Percentiles rank a stretch among this genome's conserved stretches.
These are phyloP conservation scores for Cromileptes altivelis DNA, from an alignment of 2,113 vertebrate species.

Conservation along the genomic window DNA sequence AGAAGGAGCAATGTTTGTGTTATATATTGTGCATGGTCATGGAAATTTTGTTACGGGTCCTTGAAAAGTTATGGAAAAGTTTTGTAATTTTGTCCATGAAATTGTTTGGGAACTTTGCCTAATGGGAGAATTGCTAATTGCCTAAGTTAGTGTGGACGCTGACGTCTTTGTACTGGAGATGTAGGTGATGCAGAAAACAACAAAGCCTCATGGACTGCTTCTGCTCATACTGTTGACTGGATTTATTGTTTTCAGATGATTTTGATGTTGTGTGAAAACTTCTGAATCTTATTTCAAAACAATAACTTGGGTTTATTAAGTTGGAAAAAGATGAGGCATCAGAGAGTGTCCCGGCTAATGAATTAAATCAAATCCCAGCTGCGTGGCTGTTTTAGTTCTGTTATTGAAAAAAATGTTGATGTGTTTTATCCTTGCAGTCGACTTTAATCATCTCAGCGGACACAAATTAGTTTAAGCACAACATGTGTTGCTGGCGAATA, in stretches of 20 bases:
- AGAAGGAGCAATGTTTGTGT: too few relatives aligned
- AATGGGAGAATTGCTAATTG: too few relatives aligned
- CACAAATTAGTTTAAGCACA: slow-evolving; percentile 26
- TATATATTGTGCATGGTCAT: too few relatives aligned
- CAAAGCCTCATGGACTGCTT: neutral
- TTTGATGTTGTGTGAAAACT: slow-evolving; percentile 13
- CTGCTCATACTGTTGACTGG: neutral
- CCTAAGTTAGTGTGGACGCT: too few relatives aligned
- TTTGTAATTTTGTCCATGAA: too few relatives aligned
- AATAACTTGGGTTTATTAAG: slow-evolving; percentile 11
- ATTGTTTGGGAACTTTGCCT: too few relatives aligned
- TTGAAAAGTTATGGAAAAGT: too few relatives aligned
- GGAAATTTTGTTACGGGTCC: too few relatives aligned
- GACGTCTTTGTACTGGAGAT: too few relatives aligned
- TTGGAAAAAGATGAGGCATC: slow-evolving; percentile 9
- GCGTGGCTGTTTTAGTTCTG: neutral
- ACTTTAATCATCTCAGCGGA: slow-evolving; percentile 43
- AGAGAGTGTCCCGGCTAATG: slow-evolving; percentile 14
- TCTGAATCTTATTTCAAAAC: slow-evolving; percentile 38
- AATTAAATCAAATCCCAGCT: slow-evolving; percentile 11
- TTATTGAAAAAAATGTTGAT: neutral
- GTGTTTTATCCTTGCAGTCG: slow-evolving; percentile 20
- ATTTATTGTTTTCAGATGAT: slow-evolving; percentile 18
- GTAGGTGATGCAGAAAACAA: too few relatives aligned
- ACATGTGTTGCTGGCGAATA: neutral